Base-by-base conservation (phyloP, 2,888 invertebrate species). In the Drosophila falleni region DNA sequence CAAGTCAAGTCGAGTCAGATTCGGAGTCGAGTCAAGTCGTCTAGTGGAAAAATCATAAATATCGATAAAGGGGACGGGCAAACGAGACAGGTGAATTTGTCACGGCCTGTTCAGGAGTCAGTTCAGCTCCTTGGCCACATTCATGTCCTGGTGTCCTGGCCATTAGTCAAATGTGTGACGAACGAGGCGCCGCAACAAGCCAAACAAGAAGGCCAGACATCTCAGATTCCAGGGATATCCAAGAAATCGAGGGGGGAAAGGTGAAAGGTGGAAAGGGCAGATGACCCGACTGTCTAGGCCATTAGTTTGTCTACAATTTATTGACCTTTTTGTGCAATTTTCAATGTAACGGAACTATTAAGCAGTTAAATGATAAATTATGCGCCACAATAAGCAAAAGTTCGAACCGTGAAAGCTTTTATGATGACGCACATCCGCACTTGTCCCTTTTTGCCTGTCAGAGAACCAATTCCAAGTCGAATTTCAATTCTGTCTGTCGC, bases 341-440 rank as follows among this genome's bases (percentile, higher is more conserved):
- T 81, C 85, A 87, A 85, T 90, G 67, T 71, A 80, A 78, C 82
- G 90, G 89, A 87, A 87, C 90, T 90, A 87, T 90, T 87, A 89
- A 87, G 82, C 88, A 87, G 87, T 87, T 87, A 87, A 89, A 84
- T 90, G 88, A 87, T 90, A 87, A 87, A 87, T 87, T 89, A 87
- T 87, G 90, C 90, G 90, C 74, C 78, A 74, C 90, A 89, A 86
- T 89, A 89, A 87, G 75, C 77, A 70, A 51, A 51, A 70, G 71
- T 80, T 71, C 53, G 68, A 65, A 69, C 80, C 78, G 87, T 86
- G 85, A 86, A 86, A 86, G 90, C 87, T 84, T 89, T 87, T 87
- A 87, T 87, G 90, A 90, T 87, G 90, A 90, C 90, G 87, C 89
- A 89, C 90, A 89, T 87, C 90, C 90, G 86, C 81, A 69, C 64